These are phyloP conservation scores for Gobionotothen gibberifrons DNA, from an alignment of 2,797 vertebrate species.

Conservation along the genomic window DNA sequence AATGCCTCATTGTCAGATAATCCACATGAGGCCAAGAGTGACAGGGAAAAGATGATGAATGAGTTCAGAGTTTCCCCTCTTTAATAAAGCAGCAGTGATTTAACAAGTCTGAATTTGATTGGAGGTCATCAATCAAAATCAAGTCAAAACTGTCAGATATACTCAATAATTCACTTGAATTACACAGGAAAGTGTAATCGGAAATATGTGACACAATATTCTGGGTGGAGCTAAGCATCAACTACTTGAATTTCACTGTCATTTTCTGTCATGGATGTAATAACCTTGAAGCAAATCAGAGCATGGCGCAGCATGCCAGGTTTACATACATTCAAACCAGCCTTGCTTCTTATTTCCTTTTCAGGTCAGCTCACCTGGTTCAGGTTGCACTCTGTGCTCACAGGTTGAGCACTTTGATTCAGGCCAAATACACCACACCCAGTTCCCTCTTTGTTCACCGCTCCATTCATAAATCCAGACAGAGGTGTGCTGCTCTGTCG, in stretches of 20 bases:
- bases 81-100: not conserved
- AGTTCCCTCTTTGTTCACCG: conserved; percentile 40
- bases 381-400: conserved; percentile 7
- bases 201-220: conserved; percentile 1
- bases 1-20: not conserved
- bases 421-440: conserved; percentile 62
- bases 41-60: not conserved
- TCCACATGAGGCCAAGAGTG: not conserved
- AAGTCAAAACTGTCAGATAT: not conserved
- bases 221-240: not conserved
- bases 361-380: conserved; percentile 37
- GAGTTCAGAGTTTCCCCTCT: not conserved
- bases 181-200: not conserved
- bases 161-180: not conserved
- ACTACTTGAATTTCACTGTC: not conserved
- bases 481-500: conserved; percentile 41
- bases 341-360: not conserved
- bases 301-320: not conserved
- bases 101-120: conserved; percentile 5
- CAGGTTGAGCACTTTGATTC: conserved; percentile 41
- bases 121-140: conserved; percentile 12
- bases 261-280: not conserved
- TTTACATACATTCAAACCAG: conserved; percentile 35
- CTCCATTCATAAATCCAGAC: conserved; percentile 70
- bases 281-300: conserved; percentile 4